Conservation (phyloP, 2,888 invertebrate species). For the Mimumesa dahlbomi region DNA sequence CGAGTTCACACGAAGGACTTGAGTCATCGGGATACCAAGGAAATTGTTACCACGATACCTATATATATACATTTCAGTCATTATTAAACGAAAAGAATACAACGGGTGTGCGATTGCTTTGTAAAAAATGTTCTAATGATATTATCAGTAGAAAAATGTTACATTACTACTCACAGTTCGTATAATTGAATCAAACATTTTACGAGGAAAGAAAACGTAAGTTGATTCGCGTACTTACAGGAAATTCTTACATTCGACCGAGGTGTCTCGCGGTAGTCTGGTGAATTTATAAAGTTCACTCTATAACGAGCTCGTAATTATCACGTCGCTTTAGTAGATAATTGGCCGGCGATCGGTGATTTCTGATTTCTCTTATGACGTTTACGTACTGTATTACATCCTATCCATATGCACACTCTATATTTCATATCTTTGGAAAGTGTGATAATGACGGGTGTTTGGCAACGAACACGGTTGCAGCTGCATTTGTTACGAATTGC, state of each 20-base stretch:
- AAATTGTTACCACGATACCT: slow-evolving; percentile 17
- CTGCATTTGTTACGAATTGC: background rate
- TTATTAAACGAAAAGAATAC: slow-evolving; percentile 21
- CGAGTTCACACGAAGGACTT: slow-evolving; percentile 19
- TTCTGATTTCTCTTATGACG: slow-evolving; percentile 8
- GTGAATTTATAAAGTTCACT: background rate
- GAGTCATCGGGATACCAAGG: slow-evolving; percentile 22
- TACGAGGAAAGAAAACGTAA: no score
- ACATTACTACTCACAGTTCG: no score
- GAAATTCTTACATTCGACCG: background rate
- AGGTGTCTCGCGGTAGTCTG: background rate
- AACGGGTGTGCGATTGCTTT: slow-evolving; percentile 14
- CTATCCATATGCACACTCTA: background rate
- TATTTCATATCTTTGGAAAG: slow-evolving; percentile 32
- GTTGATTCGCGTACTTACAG: background rate
- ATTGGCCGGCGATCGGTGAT: slow-evolving; percentile 19
- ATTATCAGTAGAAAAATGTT: no score
- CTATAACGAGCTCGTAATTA: slow-evolving; percentile 3
- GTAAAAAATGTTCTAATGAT: no score
- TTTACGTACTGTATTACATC: slow-evolving; percentile 7
- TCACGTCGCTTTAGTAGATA: background rate
- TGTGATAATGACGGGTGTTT: slow-evolving; percentile 39
- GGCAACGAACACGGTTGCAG: slow-evolving; percentile 16
- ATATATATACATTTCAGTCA: slow-evolving; percentile 11
- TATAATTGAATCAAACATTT: no score